These are phyloP conservation scores for Cepaea hortensis DNA, from an alignment of 2,888 invertebrate species.

Conservation along the genomic window DNA sequence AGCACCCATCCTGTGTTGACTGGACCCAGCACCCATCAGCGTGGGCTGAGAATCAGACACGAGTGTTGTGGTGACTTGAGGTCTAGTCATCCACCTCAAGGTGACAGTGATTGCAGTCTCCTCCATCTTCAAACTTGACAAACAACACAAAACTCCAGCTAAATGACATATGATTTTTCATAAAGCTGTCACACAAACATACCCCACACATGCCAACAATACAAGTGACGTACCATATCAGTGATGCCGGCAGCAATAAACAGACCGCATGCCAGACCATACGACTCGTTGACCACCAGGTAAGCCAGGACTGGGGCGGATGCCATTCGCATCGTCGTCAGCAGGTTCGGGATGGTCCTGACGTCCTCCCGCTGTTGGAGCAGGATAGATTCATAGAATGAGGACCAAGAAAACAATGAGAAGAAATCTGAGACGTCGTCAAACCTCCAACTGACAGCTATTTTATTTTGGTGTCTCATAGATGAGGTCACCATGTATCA, in stretches of 20 bases:
- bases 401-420: neutral
- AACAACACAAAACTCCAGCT: too few species aligned
- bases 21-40: too few species aligned
- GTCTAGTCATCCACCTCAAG: too few species aligned
- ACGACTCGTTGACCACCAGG: conserved; percentile 89
- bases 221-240: conserved; percentile 55
- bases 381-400: neutral
- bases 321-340: conserved; percentile 89
- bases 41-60: too few species aligned
- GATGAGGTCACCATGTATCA: too few species aligned
- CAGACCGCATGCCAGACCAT: conserved; percentile 86
- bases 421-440: neutral
- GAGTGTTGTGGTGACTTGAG: too few species aligned
- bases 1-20: too few species aligned
- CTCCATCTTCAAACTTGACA: too few species aligned
- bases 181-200: too few species aligned
- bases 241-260: conserved; percentile 91
- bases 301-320: conserved; percentile 93
- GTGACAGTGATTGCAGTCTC: too few species aligned
- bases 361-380: conserved; percentile 85
- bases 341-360: conserved; percentile 92
- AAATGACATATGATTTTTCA: too few species aligned
- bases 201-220: neutral
- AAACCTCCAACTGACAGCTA: neutral
- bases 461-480: neutral